phyloP scores from a whole-genome alignment of 2,888 invertebrate genomes.

The Chrysotoxum bicinctum region DNA sequence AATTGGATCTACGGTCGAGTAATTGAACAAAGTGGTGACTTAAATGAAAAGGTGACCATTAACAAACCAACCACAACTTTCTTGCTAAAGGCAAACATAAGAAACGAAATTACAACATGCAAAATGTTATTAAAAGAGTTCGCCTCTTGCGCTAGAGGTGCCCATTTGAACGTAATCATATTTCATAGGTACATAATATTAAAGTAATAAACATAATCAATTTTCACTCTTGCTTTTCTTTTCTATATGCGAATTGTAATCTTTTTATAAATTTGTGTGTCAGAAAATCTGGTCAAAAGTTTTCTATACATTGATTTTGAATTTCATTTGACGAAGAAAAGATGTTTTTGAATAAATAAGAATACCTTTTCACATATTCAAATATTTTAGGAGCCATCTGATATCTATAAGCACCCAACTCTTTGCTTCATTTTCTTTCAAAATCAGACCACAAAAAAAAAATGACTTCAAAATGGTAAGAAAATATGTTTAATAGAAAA shows the following conservation, averaged over 20 bases:
- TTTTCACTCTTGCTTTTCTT: background rate
- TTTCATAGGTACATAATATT: too few relatives aligned
- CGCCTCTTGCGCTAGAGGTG: too few relatives aligned
- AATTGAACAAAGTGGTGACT: too few relatives aligned
- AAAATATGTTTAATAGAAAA: background rate
- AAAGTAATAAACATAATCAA: background rate
- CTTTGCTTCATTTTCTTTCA: background rate
- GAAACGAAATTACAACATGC: too few relatives aligned
- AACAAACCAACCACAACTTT: too few relatives aligned
- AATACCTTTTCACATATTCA: background rate
- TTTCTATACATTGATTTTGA: background rate
- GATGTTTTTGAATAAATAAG: background rate
- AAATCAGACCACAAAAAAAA: slow-evolving; percentile 40
- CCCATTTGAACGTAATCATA: too few relatives aligned
- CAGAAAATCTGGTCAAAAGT: background rate
- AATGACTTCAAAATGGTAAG: slow-evolving; percentile 41
- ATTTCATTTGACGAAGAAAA: background rate
- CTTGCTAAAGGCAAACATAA: too few relatives aligned
- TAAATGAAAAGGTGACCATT: too few relatives aligned
- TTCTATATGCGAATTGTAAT: background rate
- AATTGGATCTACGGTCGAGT: too few relatives aligned
- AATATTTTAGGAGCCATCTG: slow-evolving; percentile 47
- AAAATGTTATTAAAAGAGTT: too few relatives aligned
- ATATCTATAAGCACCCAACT: slow-evolving; percentile 27
- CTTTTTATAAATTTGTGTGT: background rate